Conservation (phyloP, 2,888 invertebrate species). For the Agapostemon virescens region DNA sequence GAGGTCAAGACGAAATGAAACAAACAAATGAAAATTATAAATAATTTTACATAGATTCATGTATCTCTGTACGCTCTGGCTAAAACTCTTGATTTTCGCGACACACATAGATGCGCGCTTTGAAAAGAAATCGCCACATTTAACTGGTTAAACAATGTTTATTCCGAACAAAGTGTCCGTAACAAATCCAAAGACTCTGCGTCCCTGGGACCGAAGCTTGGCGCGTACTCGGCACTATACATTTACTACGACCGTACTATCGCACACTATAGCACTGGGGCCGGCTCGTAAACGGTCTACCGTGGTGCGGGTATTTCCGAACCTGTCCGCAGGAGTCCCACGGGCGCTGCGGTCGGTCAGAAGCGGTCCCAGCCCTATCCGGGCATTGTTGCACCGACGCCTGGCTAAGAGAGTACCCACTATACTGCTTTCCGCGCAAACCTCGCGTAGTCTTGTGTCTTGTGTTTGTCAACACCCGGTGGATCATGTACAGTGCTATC, state of each 20-base stretch:
- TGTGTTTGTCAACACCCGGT: conserved; percentile 34
- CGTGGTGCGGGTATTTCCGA: conserved; percentile 42
- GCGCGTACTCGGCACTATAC: background rate
- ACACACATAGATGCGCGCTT: too few species aligned
- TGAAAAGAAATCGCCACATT: too few species aligned
- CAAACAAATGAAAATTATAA: too few species aligned
- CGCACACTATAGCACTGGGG: conserved; percentile 37
- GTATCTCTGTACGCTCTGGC: too few species aligned
- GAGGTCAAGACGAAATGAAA: too few species aligned
- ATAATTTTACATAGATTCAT: too few species aligned
- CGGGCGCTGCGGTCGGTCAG: conserved; percentile 73
- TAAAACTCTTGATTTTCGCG: too few species aligned
- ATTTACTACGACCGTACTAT: conserved; percentile 25
- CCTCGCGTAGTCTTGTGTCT: conserved; percentile 49
- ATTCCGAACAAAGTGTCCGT: background rate
- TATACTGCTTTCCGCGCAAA: conserved; percentile 50
- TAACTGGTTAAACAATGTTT: too few species aligned
- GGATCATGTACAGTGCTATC: conserved; percentile 52
- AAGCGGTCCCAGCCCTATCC: conserved; percentile 74
- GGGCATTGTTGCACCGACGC: conserved; percentile 79
- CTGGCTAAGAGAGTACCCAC: conserved; percentile 72
- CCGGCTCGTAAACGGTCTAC: conserved; percentile 32
- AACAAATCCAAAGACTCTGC: background rate
- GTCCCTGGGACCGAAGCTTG: background rate
- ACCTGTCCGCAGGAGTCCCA: conserved; percentile 72